Conservation (phyloP, 2,113 vertebrate genomes). For the Pogonocichla stellata region DNA sequence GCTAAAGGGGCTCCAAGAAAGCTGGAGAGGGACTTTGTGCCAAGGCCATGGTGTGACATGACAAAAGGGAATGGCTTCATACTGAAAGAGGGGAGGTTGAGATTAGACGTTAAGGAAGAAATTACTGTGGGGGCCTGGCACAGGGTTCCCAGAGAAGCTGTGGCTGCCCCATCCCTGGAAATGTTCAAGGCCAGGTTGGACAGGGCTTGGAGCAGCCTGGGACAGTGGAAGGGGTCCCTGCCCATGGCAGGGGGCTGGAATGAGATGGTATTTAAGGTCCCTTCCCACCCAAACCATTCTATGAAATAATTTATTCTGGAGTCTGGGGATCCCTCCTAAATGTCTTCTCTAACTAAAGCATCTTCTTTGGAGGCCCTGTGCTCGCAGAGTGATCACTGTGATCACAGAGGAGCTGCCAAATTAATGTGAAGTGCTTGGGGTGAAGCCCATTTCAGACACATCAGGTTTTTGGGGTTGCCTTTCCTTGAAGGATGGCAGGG, state of each 20-base stretch:
- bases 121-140: background rate
- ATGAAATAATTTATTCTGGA: background rate
- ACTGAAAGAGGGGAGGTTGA: background rate
- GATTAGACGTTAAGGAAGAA: background rate
- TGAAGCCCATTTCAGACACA: background rate
- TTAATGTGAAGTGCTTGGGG: background rate
- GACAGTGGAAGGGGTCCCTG: accelerated
- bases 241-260: background rate
- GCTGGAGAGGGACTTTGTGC: background rate
- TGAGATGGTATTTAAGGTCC: background rate
- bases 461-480: background rate
- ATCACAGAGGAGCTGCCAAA: background rate
- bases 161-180: background rate
- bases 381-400: background rate
- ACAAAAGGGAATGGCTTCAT: background rate
- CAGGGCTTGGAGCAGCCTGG: background rate
- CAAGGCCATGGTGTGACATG: background rate
- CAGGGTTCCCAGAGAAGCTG: background rate
- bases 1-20: background rate
- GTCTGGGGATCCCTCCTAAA: background rate
- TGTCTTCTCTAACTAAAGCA: background rate
- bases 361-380: background rate
- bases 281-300: background rate
- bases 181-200: background rate
- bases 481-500: background rate